Percentiles rank a stretch among this genome's conserved stretches.
Conservation (phyloP, 92 coral and sea anemone species). For the Pocillopora meandrina region DNA sequence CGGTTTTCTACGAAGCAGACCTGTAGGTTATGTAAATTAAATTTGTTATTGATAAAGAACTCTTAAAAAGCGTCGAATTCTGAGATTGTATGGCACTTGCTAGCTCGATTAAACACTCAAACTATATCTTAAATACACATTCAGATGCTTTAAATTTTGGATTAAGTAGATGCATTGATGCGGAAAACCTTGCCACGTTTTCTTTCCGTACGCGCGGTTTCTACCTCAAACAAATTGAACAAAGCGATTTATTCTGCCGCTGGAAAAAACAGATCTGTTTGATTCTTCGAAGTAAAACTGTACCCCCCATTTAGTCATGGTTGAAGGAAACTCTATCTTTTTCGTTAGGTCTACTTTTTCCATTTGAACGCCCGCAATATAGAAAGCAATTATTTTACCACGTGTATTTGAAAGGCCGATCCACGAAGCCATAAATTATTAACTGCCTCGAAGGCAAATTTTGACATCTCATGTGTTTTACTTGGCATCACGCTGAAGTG, state of each 20-base stretch:
- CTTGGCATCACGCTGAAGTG: constrained; percentile 5
- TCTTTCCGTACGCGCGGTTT: constrained; percentile 19
- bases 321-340: not conserved
- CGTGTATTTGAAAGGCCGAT: constrained; percentile 30
- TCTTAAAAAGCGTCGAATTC: not conserved
- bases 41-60: not conserved
- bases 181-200: constrained; percentile 12
- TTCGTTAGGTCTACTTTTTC: not conserved
- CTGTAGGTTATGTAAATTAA: not conserved
- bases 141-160: not conserved
- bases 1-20: constrained; percentile 28
- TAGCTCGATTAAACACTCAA: not conserved
- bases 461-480: not conserved
- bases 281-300: constrained; percentile 36
- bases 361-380: not conserved
- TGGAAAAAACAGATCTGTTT: constrained; percentile 6
- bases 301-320: constrained; percentile 10
- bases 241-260: constrained; percentile 5
- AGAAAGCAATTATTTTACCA: not conserved
- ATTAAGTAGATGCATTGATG: constrained; percentile 4
- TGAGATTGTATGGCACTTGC: not conserved
- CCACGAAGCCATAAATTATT: constrained; percentile 39
- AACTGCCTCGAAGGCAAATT: constrained; percentile 10
- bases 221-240: constrained; percentile 20
- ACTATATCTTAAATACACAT: not conserved